Base-by-base conservation (phyloP, 92 coral and sea anemone genomes). In the Epizoanthus stellaris region DNA sequence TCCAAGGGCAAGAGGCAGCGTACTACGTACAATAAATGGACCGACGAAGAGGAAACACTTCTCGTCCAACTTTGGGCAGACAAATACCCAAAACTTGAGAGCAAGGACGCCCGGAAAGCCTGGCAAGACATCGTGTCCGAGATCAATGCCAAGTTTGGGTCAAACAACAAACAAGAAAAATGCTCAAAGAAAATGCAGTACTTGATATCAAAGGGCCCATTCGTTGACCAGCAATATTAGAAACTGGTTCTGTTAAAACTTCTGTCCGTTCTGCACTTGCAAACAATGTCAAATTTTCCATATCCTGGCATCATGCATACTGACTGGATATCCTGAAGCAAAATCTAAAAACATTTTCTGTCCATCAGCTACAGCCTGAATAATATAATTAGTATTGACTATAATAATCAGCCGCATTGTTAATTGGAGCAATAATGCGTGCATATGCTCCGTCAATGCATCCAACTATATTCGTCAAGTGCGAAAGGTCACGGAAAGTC, bases 231-330 rank as follows among this genome's bases (percentile, higher is more conserved):
- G 80, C 81, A 42, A 85, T 63, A 30, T 30, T 30, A 0, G 34
- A 30, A 30, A 30, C 34, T 30, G 34, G 34, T 66, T 77, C 5
- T 54, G 80, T 59, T 7, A 84, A 59, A 42, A 81, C 34, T 30
- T 30, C 34, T 61, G 82, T 34, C 67, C 58, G 65, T 80, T 88
- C 88, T n/a, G 88, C 87, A 61, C 45, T 82, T 70, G 81, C 52
- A 67, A 69, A 82, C 39, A 73, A 30, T 15, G 82, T 49, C 54
- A 84, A 63, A 40, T 69, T 67, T 15, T 80, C 6, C 52, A 76
- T 19, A 88, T 88, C 64, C 85, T 87, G 30, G 73, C 87, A 75
- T 88, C 88, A 54, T 88, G 91, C 91, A 83, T 74, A 16, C 85
- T 76, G 58, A 88, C 88, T 42, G 91, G 91, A 63, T 82, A 84